Base-by-base conservation (phyloP, 92 coral and sea anemone species). In the Phenganax marumi region DNA sequence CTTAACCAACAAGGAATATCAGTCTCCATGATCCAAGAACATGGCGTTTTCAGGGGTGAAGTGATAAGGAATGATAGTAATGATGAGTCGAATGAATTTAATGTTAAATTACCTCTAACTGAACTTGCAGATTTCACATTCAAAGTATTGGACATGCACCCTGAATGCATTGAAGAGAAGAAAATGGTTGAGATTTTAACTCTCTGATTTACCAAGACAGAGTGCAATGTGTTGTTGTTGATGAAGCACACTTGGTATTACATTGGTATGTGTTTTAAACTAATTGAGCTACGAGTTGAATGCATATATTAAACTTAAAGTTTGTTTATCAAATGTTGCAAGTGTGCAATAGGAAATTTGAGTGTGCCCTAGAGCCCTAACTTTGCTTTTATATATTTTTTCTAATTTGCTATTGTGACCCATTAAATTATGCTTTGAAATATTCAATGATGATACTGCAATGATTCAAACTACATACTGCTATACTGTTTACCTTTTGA, bases 161-260 rank as follows among this genome's bases (percentile, higher is more conserved):
- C 70, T 3, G 70, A 63, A 10, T 63, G n/a, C 26, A 22, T 63
- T 18, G 10, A 18, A 23, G 23, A 63, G 25, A 63, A 63, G 23
- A 10, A 12, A 12, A 12, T 63, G 25, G 14, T 69, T 46, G 50
- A 19, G 11, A 10, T 69, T 8, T 85, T 48, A 85, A 43, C 17
- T 62, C 25, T 7, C 69, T 63, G 10, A 21, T 25, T 22, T 79
- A 65, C 25, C 66, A 70, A 58, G 49, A 54, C 39, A 65, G 81
- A 63, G 73, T 85, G 13, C 22, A 25, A 70, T 65, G 79, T n/a
- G 81, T 79, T 25, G 81, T 85, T 17, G 80, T 85, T 49, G 85
- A 85, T 50, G 88, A 79, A 85, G 85, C 85, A 47, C 85, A 85
- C 49, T 78, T 85, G 50, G 80, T 79, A 14, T 47, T 78, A 26